phyloP scores from a whole-genome alignment of 64 coral and sea anemone species.

The Montipora sp. region DNA sequence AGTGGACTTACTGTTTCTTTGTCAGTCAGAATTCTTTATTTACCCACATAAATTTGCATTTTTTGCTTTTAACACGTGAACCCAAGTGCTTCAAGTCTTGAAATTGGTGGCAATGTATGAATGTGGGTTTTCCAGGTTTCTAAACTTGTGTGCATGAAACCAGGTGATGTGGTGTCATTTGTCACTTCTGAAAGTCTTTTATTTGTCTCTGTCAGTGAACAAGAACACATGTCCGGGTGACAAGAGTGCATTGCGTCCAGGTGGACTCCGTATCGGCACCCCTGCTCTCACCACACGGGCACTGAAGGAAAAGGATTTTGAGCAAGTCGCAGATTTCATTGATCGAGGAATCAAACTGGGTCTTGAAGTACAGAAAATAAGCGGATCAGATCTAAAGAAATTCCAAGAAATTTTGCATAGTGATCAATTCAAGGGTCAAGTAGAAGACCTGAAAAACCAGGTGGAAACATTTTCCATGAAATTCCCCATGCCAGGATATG shows the following conservation, averaged over 20 bases:
- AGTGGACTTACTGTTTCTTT: no score
- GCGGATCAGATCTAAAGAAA: conserved; percentile 86
- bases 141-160: neutral
- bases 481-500: conserved; percentile 96
- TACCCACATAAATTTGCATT: no score
- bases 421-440: conserved; percentile 76
- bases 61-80: no score
- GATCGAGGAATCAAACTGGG: conserved; percentile 89
- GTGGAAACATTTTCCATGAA: conserved; percentile 86
- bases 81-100: no score
- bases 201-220: conserved; percentile 70
- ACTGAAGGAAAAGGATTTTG: conserved; percentile 89
- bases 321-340: conserved; percentile 90
- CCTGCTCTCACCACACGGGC: conserved; percentile 93
- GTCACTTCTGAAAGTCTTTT: neutral
- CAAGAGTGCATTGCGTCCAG: conserved; percentile 95
- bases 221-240: conserved; percentile 98
- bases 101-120: no score
- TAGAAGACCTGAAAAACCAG: conserved; percentile 65
- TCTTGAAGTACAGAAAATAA: conserved; percentile 84
- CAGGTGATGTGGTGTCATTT: neutral
- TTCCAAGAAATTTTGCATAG: conserved; percentile 74
- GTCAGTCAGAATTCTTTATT: no score
- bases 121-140: no score
- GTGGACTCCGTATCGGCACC: conserved; percentile 89